Evolutionary conservation across 2,113 vertebrate genomes (phyloP).

Genomic region (Procapra przewalskii): DNA sequence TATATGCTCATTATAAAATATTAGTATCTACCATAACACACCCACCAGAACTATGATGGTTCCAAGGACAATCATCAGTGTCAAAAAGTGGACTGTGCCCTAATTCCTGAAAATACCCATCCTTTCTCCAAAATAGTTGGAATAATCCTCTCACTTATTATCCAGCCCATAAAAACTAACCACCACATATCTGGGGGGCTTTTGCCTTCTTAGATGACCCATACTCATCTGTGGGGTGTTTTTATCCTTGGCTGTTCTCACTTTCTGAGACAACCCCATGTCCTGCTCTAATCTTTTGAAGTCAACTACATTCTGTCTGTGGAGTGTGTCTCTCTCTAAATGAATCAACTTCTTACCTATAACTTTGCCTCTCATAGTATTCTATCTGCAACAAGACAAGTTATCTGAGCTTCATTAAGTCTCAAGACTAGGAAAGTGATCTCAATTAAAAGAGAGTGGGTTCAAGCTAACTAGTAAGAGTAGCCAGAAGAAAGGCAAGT

Average conservation of each 20-base stretch:
- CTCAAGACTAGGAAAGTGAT: not conserved
- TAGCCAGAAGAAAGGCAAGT: not conserved
- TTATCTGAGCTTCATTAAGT: not conserved
- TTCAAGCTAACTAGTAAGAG: not conserved
- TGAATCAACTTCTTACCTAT: not conserved
- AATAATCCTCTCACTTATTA: not conserved
- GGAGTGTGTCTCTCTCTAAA: not conserved
- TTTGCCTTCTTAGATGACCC: not conserved
- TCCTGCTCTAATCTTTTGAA: not conserved
- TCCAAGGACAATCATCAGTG: not conserved
- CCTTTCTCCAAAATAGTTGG: not conserved
- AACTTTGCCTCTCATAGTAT: not conserved
- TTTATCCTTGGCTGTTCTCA: not conserved
- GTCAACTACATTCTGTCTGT: not conserved
- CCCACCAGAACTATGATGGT: not conserved
- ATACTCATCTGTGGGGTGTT: not conserved
- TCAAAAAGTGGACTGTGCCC: not conserved
- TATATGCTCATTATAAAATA: not conserved
- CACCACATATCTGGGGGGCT: not conserved
- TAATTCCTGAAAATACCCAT: not conserved
- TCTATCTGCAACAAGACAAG: not conserved
- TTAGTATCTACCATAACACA: not conserved
- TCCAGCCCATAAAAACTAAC: not conserved
- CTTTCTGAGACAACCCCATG: not conserved
- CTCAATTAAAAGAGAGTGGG: not conserved